Conservation (phyloP, 1,140 invertebrate genomes). For the Tetragonula clypearis region DNA sequence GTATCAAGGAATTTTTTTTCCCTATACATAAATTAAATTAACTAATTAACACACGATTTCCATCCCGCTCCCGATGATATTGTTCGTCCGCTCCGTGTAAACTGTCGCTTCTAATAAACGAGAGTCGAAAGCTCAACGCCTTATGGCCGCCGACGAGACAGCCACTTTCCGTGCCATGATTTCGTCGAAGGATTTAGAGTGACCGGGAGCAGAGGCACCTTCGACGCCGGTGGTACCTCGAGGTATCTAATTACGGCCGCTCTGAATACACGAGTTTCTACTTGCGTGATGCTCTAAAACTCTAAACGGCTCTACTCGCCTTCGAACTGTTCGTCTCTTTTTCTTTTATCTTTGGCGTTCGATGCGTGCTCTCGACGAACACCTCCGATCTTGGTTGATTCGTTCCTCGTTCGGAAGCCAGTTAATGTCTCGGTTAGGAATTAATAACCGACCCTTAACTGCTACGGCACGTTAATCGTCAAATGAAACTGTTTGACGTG, state of each 20-base stretch:
- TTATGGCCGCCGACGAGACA: constrained; percentile 35
- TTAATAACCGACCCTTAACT: neutral
- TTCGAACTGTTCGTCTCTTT: neutral
- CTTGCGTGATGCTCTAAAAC: constrained; percentile 46
- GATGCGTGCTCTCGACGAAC: neutral
- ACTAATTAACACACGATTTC: neutral
- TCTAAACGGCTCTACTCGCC: constrained; percentile 17
- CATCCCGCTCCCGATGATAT: neutral
- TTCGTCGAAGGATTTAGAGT: constrained; percentile 49
- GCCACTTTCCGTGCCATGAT: constrained; percentile 33
- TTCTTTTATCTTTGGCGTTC: neutral
- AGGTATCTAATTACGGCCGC: constrained; percentile 58
- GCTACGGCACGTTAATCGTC: neutral
- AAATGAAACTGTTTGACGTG: neutral
- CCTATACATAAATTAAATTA: no score
- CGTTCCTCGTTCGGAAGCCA: neutral
- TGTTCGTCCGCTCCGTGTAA: constrained; percentile 18
- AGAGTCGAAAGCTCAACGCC: constrained; percentile 13
- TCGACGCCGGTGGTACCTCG: constrained; percentile 45
- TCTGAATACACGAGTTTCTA: constrained; percentile 61
- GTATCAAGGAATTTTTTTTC: no score
- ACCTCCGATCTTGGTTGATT: neutral
- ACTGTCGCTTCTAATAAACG: constrained; percentile 45
- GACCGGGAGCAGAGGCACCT: constrained; percentile 27
- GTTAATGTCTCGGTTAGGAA: neutral